Evolutionary conservation across 2,888 invertebrate genomes (phyloP).

Genomic region (Lysandra bellargus): DNA sequence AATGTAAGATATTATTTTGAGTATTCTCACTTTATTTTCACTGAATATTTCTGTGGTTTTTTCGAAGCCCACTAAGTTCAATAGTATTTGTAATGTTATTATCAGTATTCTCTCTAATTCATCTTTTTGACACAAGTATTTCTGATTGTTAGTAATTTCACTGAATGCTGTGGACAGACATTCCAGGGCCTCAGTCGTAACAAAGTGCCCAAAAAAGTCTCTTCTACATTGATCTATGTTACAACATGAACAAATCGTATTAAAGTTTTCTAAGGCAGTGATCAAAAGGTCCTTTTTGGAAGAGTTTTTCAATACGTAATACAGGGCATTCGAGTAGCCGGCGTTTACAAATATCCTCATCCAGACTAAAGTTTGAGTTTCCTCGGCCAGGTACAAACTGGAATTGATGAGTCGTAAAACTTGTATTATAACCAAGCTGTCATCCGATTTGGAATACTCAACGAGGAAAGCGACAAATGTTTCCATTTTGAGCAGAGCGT

Average conservation of each 20-base stretch:
- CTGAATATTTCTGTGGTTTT: slow-evolving; percentile 56
- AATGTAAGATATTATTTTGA: slow-evolving; percentile 57
- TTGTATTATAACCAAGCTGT: slow-evolving; percentile 87
- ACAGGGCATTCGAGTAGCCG: slow-evolving; percentile 80
- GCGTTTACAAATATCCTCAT: slow-evolving; percentile 70
- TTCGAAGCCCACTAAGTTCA: slow-evolving; percentile 65
- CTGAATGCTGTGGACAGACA: slow-evolving; percentile 58
- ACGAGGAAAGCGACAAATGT: slow-evolving; percentile 80
- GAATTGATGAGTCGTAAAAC: slow-evolving; percentile 84
- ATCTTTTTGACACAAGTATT: slow-evolving; percentile 53
- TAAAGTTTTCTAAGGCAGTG: slow-evolving; percentile 81
- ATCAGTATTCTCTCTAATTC: slow-evolving; percentile 63
- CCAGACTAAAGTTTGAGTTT: slow-evolving; percentile 68
- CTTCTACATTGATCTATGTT: slow-evolving; percentile 55
- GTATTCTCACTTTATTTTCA: slow-evolving; percentile 51
- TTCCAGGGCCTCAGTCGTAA: slow-evolving; percentile 57
- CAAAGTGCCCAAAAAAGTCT: slow-evolving; percentile 63
- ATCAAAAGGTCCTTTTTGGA: slow-evolving; percentile 82
- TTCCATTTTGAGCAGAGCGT: slow-evolving; percentile 78
- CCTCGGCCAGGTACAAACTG: slow-evolving; percentile 68
- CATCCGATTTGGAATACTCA: slow-evolving; percentile 81
- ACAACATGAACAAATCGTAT: slow-evolving; percentile 75
- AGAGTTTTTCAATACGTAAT: slow-evolving; percentile 88
- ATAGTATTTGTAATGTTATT: slow-evolving; percentile 61
- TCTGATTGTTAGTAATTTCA: slow-evolving; percentile 58